A percentile compares a stretch with the other conserved stretches of the same genome.
phyloP scores from a whole-genome alignment of 2,113 vertebrate species.

The Takifugu flavidus region DNA sequence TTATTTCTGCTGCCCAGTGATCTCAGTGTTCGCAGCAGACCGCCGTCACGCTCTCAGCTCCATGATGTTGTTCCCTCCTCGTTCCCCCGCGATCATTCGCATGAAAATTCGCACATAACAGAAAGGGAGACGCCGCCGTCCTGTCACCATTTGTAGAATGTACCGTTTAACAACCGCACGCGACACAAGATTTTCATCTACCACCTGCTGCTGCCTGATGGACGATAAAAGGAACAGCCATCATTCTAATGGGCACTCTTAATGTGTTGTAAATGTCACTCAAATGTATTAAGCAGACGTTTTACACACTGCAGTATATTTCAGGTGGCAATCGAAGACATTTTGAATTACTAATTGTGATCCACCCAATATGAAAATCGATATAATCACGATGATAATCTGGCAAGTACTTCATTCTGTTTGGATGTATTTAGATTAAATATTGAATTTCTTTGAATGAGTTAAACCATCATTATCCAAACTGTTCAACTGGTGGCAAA shows the following conservation, averaged over 20 bases:
- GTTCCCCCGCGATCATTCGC: no score
- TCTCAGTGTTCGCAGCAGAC: not conserved
- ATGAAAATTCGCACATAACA: not conserved
- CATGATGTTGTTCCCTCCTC: not conserved
- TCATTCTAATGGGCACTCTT: not conserved
- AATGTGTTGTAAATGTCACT: not conserved
- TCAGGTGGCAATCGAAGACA: no score
- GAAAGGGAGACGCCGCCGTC: not conserved
- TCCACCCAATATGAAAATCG: no score
- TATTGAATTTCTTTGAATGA: no score
- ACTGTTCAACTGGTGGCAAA: no score
- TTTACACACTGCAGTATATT: no score
- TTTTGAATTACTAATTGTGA: no score
- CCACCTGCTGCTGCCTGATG: no score
- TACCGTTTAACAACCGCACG: not conserved
- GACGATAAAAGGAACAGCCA: not conserved
- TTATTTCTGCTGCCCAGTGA: not conserved
- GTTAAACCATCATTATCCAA: no score
- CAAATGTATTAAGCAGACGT: not conserved
- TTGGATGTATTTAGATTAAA: no score
- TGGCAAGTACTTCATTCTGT: no score
- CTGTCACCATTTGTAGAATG: not conserved
- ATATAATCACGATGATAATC: no score
- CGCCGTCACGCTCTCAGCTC: not conserved
- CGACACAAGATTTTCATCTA: not conserved